Evolutionary conservation across 2,888 invertebrate species (phyloP), one percentile per base, ranked within the genome.

Genomic region (Standfussiana lucernea): DNA sequence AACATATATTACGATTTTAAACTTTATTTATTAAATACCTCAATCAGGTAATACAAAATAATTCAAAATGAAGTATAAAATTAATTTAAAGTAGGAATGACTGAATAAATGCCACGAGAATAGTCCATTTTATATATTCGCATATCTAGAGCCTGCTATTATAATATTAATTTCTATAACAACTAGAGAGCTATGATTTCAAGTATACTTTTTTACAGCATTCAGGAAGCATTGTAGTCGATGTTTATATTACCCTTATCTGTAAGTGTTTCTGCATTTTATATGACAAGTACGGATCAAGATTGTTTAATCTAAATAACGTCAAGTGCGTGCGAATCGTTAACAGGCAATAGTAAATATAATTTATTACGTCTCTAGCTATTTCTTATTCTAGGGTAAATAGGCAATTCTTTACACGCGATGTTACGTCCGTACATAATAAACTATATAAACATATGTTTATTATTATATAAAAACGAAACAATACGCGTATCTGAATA

Each of bases 391-490:
- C 84, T 88, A 86, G 74, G 83, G 84, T 86, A 83, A 86, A 89
- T 89, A 91, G 89, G 89, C 89, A 89, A 86, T 87, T 89, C 83
- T 82, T 89, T 90, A 90, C 84, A 90, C 81, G 86, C 81, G 81
- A 83, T 80, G 75, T 79, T 71, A 76, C 62, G 89, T 91, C 88
- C 87, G 90, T 91, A 90, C 88, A 86, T 86, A 92, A 94, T 94
- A 94, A 93, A 94, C 93, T 94, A 90, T 94, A 90, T 86, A 93
- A 94, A 94, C 93, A 92, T 89, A 91, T 90, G 90, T 92, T 92
- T 92, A 89, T 88, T 91, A 75, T 82, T 82, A 82, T 89, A 91
- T 90, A 90, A 89, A 92, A 91, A 89, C 89, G 84, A 79, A 84
- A 79, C 66, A 69, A 61, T 80, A 78, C 65, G 71, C 77, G 77